Evolutionary conservation across 2,797 vertebrate species (phyloP).

Genomic region (Sebastiscus albofasciatus): DNA sequence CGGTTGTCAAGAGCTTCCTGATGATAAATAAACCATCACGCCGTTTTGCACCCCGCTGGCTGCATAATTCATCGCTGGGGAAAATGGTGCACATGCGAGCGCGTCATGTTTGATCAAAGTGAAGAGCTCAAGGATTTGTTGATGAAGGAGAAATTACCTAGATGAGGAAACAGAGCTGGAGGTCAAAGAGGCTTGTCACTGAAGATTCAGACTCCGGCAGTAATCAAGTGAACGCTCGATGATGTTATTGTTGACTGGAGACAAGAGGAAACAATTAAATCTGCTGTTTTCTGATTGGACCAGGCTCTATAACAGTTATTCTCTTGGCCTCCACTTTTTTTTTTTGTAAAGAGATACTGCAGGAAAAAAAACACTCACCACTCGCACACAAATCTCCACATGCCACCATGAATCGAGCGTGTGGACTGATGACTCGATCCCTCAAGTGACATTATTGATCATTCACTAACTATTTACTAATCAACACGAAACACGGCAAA

Average conservation of each 20-base stretch:
- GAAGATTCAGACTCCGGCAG: slow-evolving; percentile 18
- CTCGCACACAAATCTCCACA: background rate
- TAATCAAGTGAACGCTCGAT: slow-evolving; percentile 16
- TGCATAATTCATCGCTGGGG: slow-evolving; percentile 62
- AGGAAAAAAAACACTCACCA: slow-evolving; percentile 10
- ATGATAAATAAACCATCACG: slow-evolving; percentile 68
- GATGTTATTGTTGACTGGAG: slow-evolving; percentile 10
- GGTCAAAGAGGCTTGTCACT: slow-evolving; percentile 27
- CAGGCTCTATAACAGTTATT: background rate
- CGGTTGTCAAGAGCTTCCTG: slow-evolving; percentile 11
- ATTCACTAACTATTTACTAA: slow-evolving; percentile 49
- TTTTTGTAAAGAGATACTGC: background rate
- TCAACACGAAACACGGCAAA: slow-evolving; percentile 35
- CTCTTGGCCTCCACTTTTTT: background rate
- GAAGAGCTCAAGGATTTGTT: slow-evolving; percentile 19
- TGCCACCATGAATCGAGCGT: slow-evolving; percentile 4
- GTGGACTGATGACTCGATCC: slow-evolving; percentile 39
- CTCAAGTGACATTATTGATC: slow-evolving; percentile 54
- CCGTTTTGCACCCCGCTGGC: slow-evolving; percentile 43
- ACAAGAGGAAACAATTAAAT: slow-evolving; percentile 28
- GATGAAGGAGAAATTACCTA: slow-evolving; percentile 44
- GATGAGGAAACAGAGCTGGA: slow-evolving; percentile 23
- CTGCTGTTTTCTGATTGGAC: slow-evolving; percentile 17
- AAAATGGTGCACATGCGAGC: slow-evolving; percentile 17
- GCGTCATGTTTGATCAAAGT: slow-evolving; percentile 53